These are phyloP conservation scores for Anisognathus igniventris DNA, from an alignment of 2,797 vertebrate genomes.

Conservation along the genomic window DNA sequence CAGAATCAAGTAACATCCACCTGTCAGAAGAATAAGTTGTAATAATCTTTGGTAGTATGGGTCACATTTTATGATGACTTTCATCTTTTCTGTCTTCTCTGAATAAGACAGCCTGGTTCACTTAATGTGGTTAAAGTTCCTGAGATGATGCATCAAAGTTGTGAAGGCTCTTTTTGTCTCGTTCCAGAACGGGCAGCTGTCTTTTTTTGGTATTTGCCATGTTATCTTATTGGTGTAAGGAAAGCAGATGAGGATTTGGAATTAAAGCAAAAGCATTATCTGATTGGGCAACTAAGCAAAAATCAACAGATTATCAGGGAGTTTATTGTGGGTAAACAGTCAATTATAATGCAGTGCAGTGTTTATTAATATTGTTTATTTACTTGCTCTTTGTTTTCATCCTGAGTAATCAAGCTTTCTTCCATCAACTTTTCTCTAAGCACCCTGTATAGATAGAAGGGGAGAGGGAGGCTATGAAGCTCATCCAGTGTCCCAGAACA, in stretches of 20 bases:
- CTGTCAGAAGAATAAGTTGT: background rate
- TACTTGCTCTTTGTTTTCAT: background rate
- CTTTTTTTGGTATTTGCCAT: background rate
- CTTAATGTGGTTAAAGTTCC: background rate
- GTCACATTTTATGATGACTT: background rate
- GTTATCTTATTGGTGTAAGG: background rate
- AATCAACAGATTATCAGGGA: background rate
- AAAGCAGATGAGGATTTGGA: background rate
- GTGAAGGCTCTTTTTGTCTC: background rate
- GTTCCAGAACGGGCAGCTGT: background rate
- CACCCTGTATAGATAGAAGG: background rate
- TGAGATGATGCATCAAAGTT: background rate
- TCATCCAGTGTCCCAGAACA: background rate
- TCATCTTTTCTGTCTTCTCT: background rate
- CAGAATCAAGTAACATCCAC: background rate
- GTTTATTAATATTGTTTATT: background rate
- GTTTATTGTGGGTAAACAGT: background rate
- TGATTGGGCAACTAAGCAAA: background rate
- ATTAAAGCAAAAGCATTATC: background rate
- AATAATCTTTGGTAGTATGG: background rate
- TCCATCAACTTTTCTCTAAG: background rate
- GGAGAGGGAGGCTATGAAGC: background rate
- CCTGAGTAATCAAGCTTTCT: background rate
- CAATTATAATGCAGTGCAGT: background rate
- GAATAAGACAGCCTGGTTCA: background rate